Base-by-base conservation (phyloP, 2,797 vertebrate species). In the Enteromius fasciolatus region DNA sequence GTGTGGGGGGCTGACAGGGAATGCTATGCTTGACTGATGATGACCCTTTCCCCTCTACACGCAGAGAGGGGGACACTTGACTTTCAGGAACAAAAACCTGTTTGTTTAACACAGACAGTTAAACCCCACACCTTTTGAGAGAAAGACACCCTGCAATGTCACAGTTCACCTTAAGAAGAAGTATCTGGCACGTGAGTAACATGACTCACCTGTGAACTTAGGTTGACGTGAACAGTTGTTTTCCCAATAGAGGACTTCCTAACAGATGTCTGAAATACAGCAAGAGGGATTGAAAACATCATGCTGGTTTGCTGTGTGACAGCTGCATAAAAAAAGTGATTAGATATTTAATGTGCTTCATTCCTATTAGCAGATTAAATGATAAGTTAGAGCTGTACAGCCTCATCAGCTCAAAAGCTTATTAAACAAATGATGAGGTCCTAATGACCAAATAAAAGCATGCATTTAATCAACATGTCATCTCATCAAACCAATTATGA, bases 1-100 rank as follows among this genome's bases (percentile, higher is more conserved):
- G 63, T 8, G 75, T 6, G 31, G 86, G 83, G 18, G 88, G 39
- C 75, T 63, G 50, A n/a, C 23, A 81, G 15, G 78, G 31, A 3
- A 20, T 75, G 52, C 92, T 90, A 66, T 86, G 93, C 88, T 90
- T 92, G 69, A 89, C 74, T 84, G 83, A 75, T 78, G 66, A 11
- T 2, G 14, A 54, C 8, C 88, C 83, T 85, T 89, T 93, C 85
- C 92, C 90, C 64, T 79, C 78, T 87, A 90, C 63, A 2, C 28
- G 84, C 78, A 20, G 11, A 73, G 88, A 81, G 72, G 89, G 90
- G 36, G 95, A 89, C 44, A 89, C 23, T 78, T 98, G 97, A 89
- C 95, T 98, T 92, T 98, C 97, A 90, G 97, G 95, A 85, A 99
- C 93, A 67, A 95, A 41, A 86, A 93, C 89, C 97, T 98, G 84